Percentiles rank a stretch among this genome's conserved stretches.
These are phyloP conservation scores for Baryphthengus martii DNA, from an alignment of 2,113 vertebrate genomes.

Conservation along the genomic window DNA sequence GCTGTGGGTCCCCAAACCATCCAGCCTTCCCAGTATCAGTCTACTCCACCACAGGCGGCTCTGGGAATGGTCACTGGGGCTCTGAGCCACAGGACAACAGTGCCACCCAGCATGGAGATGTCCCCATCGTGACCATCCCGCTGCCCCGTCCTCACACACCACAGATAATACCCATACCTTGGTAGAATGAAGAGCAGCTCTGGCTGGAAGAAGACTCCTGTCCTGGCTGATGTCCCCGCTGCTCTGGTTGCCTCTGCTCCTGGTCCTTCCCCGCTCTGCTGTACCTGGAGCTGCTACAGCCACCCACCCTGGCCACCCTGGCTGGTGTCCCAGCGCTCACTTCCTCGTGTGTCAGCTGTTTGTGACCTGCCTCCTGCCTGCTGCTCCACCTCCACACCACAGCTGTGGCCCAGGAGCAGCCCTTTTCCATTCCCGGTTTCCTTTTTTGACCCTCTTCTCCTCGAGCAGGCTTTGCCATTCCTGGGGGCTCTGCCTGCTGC, in stretches of 20 bases:
- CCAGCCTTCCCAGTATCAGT: background rate
- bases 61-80: background rate
- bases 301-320: background rate
- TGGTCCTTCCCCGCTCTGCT: background rate
- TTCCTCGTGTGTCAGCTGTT: background rate
- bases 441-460: background rate
- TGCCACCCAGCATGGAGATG: background rate
- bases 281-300: background rate
- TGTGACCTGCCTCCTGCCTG: conserved; percentile 43
- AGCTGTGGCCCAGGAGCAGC: background rate
- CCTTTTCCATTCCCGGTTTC: background rate
- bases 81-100: fast-evolving
- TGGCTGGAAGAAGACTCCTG: background rate
- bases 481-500: background rate
- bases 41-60: background rate
- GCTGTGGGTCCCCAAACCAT: background rate
- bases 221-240: background rate
- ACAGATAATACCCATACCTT: background rate
- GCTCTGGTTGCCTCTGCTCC: background rate
- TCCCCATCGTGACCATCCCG: background rate
- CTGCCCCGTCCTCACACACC: background rate
- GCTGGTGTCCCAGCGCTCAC: background rate
- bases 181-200: background rate
- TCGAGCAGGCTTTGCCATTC: background rate
- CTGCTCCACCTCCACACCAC: conserved; percentile 54